Evolutionary conservation across 2,113 vertebrate genomes (phyloP).

Genomic region (Trichechus manatus): DNA sequence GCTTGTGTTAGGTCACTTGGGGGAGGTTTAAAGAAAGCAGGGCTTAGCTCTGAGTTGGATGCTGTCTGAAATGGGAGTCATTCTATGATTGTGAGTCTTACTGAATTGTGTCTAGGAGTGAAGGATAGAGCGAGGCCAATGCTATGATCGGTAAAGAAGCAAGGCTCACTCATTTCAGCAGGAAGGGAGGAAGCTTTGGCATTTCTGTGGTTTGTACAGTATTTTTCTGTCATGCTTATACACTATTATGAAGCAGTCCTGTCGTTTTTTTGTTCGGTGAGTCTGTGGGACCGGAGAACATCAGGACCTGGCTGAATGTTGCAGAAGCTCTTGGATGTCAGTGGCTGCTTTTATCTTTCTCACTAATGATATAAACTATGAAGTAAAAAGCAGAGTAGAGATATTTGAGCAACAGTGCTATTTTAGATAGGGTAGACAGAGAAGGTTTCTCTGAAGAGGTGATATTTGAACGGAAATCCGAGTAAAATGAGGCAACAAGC

Average conservation of each 20-base stretch:
- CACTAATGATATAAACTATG: background rate
- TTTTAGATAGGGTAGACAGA: no score
- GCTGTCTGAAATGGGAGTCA: no score
- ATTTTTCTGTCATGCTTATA: background rate
- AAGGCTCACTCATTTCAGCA: background rate
- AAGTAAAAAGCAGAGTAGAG: background rate
- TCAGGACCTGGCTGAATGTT: background rate
- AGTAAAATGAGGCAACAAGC: background rate
- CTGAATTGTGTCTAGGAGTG: background rate
- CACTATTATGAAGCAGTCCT: background rate
- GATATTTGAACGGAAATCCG: background rate
- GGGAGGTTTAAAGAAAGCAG: background rate
- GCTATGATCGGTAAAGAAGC: background rate
- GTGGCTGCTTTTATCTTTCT: background rate
- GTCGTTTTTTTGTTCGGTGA: background rate
- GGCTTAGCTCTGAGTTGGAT: background rate
- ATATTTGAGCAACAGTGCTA: rapidly evolving
- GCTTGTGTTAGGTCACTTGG: background rate
- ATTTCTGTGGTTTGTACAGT: background rate
- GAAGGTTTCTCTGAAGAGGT: background rate
- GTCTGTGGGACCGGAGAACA: background rate
- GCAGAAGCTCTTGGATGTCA: background rate
- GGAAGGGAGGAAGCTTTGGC: no score
- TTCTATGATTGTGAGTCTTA: background rate
- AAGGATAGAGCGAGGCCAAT: background rate